Evolutionary conservation across 2,888 invertebrate species (phyloP).

Genomic region (Endotricha flammealis): DNA sequence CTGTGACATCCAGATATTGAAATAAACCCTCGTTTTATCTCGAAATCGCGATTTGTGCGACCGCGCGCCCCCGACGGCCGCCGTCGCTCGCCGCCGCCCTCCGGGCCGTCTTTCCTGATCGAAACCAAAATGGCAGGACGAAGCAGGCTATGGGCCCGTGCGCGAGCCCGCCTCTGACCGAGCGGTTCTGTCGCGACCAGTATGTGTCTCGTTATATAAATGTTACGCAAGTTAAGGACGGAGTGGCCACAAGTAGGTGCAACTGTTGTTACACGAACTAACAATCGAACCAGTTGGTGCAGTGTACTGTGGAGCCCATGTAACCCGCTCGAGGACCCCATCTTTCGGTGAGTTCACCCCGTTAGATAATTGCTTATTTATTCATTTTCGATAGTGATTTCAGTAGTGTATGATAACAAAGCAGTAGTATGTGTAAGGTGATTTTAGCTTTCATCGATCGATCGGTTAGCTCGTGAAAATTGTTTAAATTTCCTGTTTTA

Average conservation of each 20-base stretch:
- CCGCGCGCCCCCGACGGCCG: constrained; percentile 22
- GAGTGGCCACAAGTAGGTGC: constrained; percentile 55
- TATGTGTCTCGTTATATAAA: constrained; percentile 67
- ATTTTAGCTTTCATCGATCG: constrained; percentile 56
- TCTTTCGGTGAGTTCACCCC: constrained; percentile 50
- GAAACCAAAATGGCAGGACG: constrained; percentile 66
- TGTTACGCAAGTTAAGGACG: constrained; percentile 69
- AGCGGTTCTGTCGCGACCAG: constrained; percentile 42
- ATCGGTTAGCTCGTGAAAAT: constrained; percentile 44
- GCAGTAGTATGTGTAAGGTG: constrained; percentile 19
- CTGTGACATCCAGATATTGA: constrained; percentile 43
- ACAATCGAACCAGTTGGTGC: constrained; percentile 37
- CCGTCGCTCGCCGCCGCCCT: constrained; percentile 26
- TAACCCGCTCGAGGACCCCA: constrained; percentile 43
- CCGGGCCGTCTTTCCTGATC: constrained; percentile 29
- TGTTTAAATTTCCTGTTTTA: constrained; percentile 38
- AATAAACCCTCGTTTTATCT: constrained; percentile 32
- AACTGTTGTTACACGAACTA: constrained; percentile 42
- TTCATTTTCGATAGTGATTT: neutral
- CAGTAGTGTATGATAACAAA: constrained; percentile 18
- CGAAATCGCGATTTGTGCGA: constrained; percentile 20
- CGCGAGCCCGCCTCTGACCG: constrained; percentile 48
- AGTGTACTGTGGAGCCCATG: constrained; percentile 54
- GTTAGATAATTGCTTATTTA: constrained; percentile 2
- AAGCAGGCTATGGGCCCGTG: constrained; percentile 38